A percentile compares a stretch with the other conserved stretches of the same genome.
Conservation (phyloP, 35 echinoderm and acorn worm species). For the Anneissia japonica region DNA sequence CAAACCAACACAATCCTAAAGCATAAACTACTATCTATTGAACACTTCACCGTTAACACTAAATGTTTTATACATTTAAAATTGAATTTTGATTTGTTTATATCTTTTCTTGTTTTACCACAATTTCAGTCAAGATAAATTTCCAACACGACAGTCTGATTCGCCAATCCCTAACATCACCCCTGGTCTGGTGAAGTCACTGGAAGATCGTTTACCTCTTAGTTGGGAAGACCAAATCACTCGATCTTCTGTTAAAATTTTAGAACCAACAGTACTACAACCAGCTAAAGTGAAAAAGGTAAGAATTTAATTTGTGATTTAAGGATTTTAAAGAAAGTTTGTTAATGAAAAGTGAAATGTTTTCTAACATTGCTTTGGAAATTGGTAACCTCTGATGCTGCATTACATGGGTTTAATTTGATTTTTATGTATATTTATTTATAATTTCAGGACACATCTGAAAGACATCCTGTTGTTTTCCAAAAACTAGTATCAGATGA, state of each 20-base stretch:
- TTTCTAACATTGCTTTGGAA: no score
- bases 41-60: no score
- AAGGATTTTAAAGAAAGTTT: no score
- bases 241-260: conserved; percentile 59
- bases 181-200: not conserved
- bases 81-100: no score
- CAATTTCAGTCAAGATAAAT: not conserved
- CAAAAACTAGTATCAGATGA: conserved; percentile 55
- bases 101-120: no score
- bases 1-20: no score
- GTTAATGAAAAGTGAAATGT: no score
- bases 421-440: not conserved
- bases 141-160: not conserved
- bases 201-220: conserved; percentile 41
- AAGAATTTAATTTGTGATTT: no score
- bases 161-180: not conserved
- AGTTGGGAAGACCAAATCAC: conserved; percentile 81
- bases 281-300: not conserved
- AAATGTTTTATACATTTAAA: no score
- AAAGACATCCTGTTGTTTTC: conserved; percentile 84
- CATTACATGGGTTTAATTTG: no score
- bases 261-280: conserved; percentile 29
- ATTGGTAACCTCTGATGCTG: no score
- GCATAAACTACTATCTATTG: no score
- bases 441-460: conserved; percentile 63